These are phyloP conservation scores for Magallana ariakensis DNA, from an alignment of 1,140 invertebrate species.

Conservation along the genomic window DNA sequence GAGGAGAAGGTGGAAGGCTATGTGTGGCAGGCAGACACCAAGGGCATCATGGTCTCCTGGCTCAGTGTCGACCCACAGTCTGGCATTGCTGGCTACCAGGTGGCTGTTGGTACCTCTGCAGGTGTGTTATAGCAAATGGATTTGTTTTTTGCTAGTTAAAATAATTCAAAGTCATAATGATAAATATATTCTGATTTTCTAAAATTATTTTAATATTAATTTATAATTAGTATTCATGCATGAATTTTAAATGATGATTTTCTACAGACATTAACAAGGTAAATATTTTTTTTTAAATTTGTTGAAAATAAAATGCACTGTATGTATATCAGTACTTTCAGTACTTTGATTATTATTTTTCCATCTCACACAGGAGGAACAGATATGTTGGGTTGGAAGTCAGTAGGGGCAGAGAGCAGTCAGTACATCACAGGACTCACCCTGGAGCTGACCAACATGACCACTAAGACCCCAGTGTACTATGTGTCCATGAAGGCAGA, in stretches of 20 bases:
- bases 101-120: constrained; percentile 64
- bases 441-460: neutral
- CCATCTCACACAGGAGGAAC: constrained; percentile 46
- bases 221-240: too few relatives aligned
- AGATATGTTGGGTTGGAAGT: constrained; percentile 56
- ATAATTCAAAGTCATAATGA: too few relatives aligned
- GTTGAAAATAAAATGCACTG: too few relatives aligned
- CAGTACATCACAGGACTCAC: constrained; percentile 53
- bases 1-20: constrained; percentile 63
- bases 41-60: constrained; percentile 65
- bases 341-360: too few relatives aligned
- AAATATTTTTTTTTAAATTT: too few relatives aligned
- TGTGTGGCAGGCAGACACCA: constrained; percentile 60
- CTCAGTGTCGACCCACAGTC: constrained; percentile 61
- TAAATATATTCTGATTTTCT: too few relatives aligned
- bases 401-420: constrained; percentile 42
- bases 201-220: too few relatives aligned
- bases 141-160: too few relatives aligned
- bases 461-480: constrained; percentile 54
- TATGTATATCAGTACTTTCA: too few relatives aligned
- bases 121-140: constrained; percentile 39
- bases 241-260: too few relatives aligned
- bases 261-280: too few relatives aligned
- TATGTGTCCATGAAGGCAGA: constrained; percentile 63
- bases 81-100: constrained; percentile 57